Base-by-base conservation (phyloP, 2,888 invertebrate genomes). In the Oscheius onirici region DNA sequence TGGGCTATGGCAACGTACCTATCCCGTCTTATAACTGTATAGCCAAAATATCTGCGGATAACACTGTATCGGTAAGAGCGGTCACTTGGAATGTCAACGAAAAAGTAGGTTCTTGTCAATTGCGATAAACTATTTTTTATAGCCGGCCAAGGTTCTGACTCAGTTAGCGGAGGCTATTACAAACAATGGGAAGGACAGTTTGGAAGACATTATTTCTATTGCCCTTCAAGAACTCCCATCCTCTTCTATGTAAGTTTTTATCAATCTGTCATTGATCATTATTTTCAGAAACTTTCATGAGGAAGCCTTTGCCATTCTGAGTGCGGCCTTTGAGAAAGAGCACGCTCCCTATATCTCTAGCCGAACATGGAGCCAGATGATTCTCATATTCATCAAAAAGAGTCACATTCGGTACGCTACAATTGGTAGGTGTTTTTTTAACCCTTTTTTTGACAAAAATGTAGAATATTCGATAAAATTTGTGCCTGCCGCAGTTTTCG, bases 321-420 rank as follows among this genome's bases (percentile, higher is more conserved):
- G 78, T 26, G 69, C 79, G 13, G 72, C 77, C 10, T 51, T 86
- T 6, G 24, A 60, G 22, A 69, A 70, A 11, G 80, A 80, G 1
- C 84, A 86, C 54, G 70, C 73, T 28, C 75, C 83, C 3, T 86
- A 81, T 55, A 77, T 84, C 22, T 85, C 85, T 24, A 78, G 81
- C 43, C 73, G 86, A 40, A 79, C 80, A 6, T 84, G 84, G 86
- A 80, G 81, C n/a, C 86, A 86, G 70, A 86, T 86, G 84, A 55
- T 86, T 8, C 71, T 86, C 17, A 75, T 86, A 8, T 85, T 84
- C 72, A 81, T 86, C 6, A 69, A 76, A 44, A 74, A 75, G 46
- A 72, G 76, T 22, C 81, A 86, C 46, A 63, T 84, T 26, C 73
- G 76, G n/a, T 86, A 83, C 52, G 79, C 84, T 11, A 84, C 84